A percentile compares a stretch with the other conserved stretches of the same genome.
Evolutionary conservation across 2,113 vertebrate genomes (phyloP).

Genomic region (Ctenomys sociabilis): DNA sequence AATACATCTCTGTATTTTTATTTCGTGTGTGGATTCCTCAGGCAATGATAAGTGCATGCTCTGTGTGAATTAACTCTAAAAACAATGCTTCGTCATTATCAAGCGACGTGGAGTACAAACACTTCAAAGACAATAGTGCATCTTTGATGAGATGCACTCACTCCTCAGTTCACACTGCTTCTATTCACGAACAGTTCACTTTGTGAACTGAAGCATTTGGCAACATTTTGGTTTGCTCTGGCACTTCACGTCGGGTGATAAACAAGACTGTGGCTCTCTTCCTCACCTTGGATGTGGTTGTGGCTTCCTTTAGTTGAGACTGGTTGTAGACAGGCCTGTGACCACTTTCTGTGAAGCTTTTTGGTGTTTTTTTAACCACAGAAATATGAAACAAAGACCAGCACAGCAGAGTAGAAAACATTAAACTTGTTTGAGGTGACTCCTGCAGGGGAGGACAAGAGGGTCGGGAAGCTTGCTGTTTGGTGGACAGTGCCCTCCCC

Average conservation of each 20-base stretch:
- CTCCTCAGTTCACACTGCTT: neutral
- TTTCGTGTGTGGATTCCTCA: neutral
- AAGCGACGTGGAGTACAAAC: neutral
- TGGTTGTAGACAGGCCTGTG: neutral
- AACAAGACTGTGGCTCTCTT: neutral
- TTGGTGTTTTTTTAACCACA: neutral
- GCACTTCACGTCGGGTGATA: neutral
- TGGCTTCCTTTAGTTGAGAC: neutral
- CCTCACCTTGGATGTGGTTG: neutral
- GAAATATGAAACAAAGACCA: neutral
- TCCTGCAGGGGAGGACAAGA: too few relatives aligned
- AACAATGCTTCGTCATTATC: neutral
- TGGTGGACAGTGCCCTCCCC: neutral
- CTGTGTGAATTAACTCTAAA: neutral
- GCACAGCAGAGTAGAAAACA: neutral
- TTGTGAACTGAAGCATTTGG: neutral
- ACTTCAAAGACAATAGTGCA: neutral
- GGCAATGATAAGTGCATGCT: neutral
- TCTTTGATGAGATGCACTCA: neutral
- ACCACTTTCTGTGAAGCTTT: neutral
- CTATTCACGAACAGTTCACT: neutral
- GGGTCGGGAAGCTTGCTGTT: neutral
- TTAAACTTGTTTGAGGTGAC: neutral
- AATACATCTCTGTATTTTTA: neutral
- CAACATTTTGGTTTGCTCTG: neutral